Percentiles rank a stretch among this genome's conserved stretches.
These are phyloP conservation scores for Suncus etruscus DNA, from an alignment of 2,113 vertebrate species.

Conservation along the genomic window DNA sequence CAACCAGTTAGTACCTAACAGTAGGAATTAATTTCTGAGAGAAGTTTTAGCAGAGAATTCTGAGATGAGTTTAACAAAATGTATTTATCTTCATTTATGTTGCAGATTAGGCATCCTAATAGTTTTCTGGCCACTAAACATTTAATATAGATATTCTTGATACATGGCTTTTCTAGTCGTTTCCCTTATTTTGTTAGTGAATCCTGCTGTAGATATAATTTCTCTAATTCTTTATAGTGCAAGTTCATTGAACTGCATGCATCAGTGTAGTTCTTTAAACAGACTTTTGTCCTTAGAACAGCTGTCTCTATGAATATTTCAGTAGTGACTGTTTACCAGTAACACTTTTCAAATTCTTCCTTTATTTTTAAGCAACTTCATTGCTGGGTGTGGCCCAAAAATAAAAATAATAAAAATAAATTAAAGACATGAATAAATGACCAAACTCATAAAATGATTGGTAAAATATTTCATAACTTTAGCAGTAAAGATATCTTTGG, in stretches of 20 bases:
- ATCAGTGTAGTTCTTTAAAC: slow-evolving; percentile 23
- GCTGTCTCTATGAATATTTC: slow-evolving; percentile 79
- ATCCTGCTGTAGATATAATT: not conserved
- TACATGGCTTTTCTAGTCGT: not conserved
- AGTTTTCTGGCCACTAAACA: not conserved
- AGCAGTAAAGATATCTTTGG: too few relatives aligned
- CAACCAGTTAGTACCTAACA: not conserved
- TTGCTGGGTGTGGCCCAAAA: too few relatives aligned
- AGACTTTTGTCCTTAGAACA: slow-evolving; percentile 73
- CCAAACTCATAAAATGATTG: too few relatives aligned
- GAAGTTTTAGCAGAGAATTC: not conserved
- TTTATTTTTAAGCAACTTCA: slow-evolving; percentile 60
- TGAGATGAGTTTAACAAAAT: not conserved
- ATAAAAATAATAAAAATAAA: too few relatives aligned
- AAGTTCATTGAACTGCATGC: slow-evolving; percentile 43
- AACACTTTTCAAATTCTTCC: slow-evolving; percentile 40
- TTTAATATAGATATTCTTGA: not conserved
- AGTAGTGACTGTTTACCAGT: slow-evolving; percentile 58
- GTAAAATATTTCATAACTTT: too few relatives aligned
- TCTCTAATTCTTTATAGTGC: slow-evolving; percentile 34
- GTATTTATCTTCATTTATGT: slow-evolving; percentile 7
- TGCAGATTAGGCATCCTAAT: not conserved
- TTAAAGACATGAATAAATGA: too few relatives aligned
- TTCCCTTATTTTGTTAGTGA: slow-evolving; percentile 32
- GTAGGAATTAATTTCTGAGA: slow-evolving; percentile 25